phyloP scores from a whole-genome alignment of 2,797 vertebrate species.

The Loriculus beryllinus region DNA sequence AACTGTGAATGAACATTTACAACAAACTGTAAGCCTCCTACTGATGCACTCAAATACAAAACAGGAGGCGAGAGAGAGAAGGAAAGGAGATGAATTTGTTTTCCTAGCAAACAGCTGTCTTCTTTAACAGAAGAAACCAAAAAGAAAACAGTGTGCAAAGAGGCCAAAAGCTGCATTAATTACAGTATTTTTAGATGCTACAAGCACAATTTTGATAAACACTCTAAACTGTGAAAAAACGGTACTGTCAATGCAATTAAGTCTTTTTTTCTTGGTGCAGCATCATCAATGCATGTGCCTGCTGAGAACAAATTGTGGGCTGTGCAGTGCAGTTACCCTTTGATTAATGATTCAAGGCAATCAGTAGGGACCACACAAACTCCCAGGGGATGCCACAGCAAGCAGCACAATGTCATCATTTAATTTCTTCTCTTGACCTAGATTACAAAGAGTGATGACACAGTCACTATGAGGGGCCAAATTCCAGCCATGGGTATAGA shows the following conservation, averaged over 20 bases:
- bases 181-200: slow-evolving; percentile 69
- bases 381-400: slow-evolving; percentile 11
- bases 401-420: slow-evolving; percentile 13
- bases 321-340: slow-evolving; percentile 26
- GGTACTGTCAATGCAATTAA: slow-evolving; percentile 36
- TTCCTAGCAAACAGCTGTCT: slow-evolving; percentile 64
- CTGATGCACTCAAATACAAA: slow-evolving; percentile 51
- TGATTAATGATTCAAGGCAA: slow-evolving; percentile 56
- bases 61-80: slow-evolving; percentile 52
- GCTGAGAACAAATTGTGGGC: slow-evolving; percentile 9
- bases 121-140: slow-evolving; percentile 49
- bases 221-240: slow-evolving; percentile 42
- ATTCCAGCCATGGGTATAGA: background rate
- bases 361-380: slow-evolving; percentile 29
- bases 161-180: slow-evolving; percentile 63
- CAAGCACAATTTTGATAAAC: slow-evolving; percentile 65
- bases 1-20: slow-evolving; percentile 67
- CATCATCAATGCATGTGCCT: slow-evolving; percentile 28
- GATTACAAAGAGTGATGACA: slow-evolving; percentile 31
- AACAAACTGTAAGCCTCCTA: slow-evolving; percentile 60
- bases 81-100: slow-evolving; percentile 58
- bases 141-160: slow-evolving; percentile 46
- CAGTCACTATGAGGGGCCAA: background rate
- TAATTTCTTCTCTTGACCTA: slow-evolving; percentile 62
- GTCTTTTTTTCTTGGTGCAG: slow-evolving; percentile 38